Evolutionary conservation across 1,140 invertebrate genomes (phyloP), one percentile per base, ranked within the genome.

Genomic region (Penaeus indicus): DNA sequence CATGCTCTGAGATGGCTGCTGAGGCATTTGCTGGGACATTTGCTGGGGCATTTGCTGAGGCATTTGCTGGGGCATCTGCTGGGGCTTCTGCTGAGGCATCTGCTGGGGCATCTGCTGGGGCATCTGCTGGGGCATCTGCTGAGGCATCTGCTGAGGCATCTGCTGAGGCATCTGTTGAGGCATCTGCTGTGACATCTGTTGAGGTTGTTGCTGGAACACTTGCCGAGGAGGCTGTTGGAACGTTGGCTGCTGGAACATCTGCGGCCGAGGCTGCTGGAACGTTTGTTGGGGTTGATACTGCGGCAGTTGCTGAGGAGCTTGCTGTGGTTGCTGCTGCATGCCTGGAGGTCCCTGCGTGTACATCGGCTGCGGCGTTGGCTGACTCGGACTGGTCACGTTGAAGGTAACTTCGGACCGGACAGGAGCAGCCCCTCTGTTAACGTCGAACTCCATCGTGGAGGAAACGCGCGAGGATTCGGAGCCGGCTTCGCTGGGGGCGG

Each of bases 381-480:
- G 78, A 60, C 32, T 86, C 67, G 84, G 90, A 84, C 69, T 82
- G 62, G 84, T 62, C 8, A 89, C 90, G 32, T 87, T 89, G 62
- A 86, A 90, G 19, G 87, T 54, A 19, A 86, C 88, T 79, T 90
- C 90, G 22, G 90, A 86, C 22, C 82, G 84, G 13, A 80, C 75
- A n/a, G 82, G 85, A 21, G 69, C 82, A n/a, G 69, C 82, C 32
- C 69, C 86, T n/a, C 83, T 91, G 25, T 62, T 47, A 4, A 86
- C 27, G 63, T 91, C 90, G 85, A 91, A 91, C 21, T 91, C 90
- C 72, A 85, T 88, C 3, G 90, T 85, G 18, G 90, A 86, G 27
- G 90, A 90, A 83, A 90, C 84, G 2, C 90, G 63, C 32, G 90
- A 91, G n/a, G 83, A 85, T 47, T 89, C 88, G 11, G 90, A 91